Base-by-base conservation (phyloP, 2,113 vertebrate genomes). In the Puntigrus tetrazona region DNA sequence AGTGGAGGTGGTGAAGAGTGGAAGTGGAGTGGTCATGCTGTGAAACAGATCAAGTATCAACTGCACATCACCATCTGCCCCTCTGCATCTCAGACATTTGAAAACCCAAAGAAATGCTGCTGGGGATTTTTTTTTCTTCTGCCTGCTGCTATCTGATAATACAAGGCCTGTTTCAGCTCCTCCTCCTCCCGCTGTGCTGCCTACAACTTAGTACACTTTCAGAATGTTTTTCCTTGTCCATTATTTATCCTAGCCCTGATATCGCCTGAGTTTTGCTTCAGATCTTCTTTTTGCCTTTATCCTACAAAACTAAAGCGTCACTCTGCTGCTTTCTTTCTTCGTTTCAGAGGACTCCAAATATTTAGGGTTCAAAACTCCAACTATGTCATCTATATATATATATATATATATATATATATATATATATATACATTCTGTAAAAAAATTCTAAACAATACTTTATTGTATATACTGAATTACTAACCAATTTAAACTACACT, bases 21-120 rank as follows among this genome's bases (percentile, higher is more conserved):
- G 55, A 57, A 77, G 29, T 77, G 74, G 20, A 55, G 52, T 55
- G 52, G 50, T 59, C 75, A 78, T 57, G 38, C 59, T 65, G 41
- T 65, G 38, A 47, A 80, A 67, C 59, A 80, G 78, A 80, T 80
- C 41, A 80, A 22, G 41, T 80, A 80, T 14, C 38, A 80, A 67
- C 78, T 80, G 16, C 16, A 80, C 78, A 63, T 80, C 78, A 67
- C 9, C 27, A 65, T 59, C 55, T 16, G n/a, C 76, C 22, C 55
- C 34, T 1, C 22, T 0, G 25, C 55, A 43, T 78, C 22, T n/a
- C n/a, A 36, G 7, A 34, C 34, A 27, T 57, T 34, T 16, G 34
- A 38, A 36, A 59, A 72, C 22, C 65, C 34, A 38, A 61, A 43
- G 13, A 78, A 78, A 78, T 78, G 78, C 41, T 34, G 16, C 78